phyloP scores from a whole-genome alignment of 2,888 invertebrate genomes.

The Hermaeophaga mercurialis region DNA sequence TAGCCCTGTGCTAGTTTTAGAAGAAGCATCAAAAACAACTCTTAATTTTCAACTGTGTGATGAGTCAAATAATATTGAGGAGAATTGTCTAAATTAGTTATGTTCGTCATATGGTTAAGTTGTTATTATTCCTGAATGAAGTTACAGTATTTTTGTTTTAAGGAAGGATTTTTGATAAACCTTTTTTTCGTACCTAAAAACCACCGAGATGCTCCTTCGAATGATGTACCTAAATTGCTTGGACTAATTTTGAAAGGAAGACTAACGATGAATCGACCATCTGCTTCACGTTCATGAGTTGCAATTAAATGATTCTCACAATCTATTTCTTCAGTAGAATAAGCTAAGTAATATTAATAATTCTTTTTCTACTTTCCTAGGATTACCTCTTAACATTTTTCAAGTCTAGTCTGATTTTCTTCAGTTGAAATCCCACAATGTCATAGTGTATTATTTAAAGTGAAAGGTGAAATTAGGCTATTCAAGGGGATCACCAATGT shows the following conservation, averaged over 20 bases:
- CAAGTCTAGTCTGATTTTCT: too few relatives aligned
- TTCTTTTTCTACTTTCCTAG: too few relatives aligned
- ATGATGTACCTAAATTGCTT: slow-evolving; percentile 18
- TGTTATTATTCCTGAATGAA: slow-evolving; percentile 31
- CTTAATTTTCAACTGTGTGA: slow-evolving; percentile 18
- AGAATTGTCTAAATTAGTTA: not conserved
- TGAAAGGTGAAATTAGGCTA: too few relatives aligned
- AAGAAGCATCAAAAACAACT: too few relatives aligned
- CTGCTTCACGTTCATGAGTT: not conserved
- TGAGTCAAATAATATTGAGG: slow-evolving; percentile 22
- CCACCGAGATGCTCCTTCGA: slow-evolving; percentile 17
- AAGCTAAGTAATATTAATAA: too few relatives aligned
- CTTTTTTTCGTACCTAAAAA: slow-evolving; percentile 26
- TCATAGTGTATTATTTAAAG: too few relatives aligned
- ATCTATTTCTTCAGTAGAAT: not conserved
- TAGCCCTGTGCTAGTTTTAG: too few relatives aligned
- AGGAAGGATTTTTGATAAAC: slow-evolving; percentile 18
- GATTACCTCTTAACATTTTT: too few relatives aligned
- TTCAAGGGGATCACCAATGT: too few relatives aligned
- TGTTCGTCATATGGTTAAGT: slow-evolving; percentile 27
- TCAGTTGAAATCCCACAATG: too few relatives aligned
- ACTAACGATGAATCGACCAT: slow-evolving; percentile 27
- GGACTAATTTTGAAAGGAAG: slow-evolving; percentile 23
- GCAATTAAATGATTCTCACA: not conserved
- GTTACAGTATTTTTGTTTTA: slow-evolving; percentile 25